phyloP scores from a whole-genome alignment of 2,113 vertebrate genomes.

The Vireo altiloquus region DNA sequence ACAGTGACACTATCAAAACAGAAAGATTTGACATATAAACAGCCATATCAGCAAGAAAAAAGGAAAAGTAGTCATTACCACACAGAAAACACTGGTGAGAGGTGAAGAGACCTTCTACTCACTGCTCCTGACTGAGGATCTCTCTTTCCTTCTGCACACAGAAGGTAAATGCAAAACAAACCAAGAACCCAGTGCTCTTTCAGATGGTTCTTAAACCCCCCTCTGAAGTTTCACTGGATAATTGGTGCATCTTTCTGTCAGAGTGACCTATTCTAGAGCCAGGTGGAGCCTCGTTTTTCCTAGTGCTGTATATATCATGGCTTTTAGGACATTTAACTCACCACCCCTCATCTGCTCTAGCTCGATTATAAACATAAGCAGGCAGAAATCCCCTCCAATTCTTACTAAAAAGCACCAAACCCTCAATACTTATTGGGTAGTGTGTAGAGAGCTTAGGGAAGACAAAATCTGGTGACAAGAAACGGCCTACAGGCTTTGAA shows the following conservation, averaged over 20 bases:
- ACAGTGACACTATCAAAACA: not conserved
- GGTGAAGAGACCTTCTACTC: not conserved
- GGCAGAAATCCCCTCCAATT: not conserved
- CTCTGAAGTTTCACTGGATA: not conserved
- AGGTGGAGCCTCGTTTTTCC: not conserved
- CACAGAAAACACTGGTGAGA: not conserved
- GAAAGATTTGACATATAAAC: not conserved
- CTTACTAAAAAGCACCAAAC: not conserved
- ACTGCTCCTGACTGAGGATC: not conserved
- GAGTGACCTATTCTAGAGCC: not conserved
- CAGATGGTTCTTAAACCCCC: not conserved
- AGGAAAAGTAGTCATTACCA: not conserved
- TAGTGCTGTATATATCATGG: not conserved
- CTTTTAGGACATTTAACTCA: not conserved
- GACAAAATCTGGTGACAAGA: not conserved
- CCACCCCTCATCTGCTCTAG: not conserved
- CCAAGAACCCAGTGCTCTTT: not conserved
- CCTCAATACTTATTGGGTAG: not conserved
- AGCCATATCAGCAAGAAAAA: not conserved
- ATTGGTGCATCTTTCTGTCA: not conserved
- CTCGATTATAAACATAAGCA: not conserved
- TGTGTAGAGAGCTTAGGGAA: not conserved
- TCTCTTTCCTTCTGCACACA: not conserved
- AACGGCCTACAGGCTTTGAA: not conserved
- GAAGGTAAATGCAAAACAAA: not conserved